phyloP scores from a whole-genome alignment of 2,797 vertebrate genomes.

The Myripristis murdjan region DNA sequence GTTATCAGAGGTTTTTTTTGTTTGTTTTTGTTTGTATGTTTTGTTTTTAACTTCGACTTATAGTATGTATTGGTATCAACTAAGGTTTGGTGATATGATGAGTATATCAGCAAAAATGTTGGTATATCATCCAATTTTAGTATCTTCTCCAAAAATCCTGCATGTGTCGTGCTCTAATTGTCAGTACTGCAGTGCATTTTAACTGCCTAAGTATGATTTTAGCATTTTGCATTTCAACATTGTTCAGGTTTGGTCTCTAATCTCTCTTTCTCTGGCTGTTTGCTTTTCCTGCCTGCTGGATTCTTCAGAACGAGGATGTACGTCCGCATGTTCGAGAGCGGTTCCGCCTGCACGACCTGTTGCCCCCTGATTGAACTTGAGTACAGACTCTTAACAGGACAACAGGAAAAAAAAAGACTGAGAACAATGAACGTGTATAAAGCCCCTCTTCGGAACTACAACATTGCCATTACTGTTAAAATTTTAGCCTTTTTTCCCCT shows the following conservation, averaged over 20 bases:
- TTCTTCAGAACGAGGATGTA: constrained; percentile 94
- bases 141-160: too few species aligned
- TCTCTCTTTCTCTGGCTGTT: constrained; percentile 9
- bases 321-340: constrained; percentile 96
- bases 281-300: background rate
- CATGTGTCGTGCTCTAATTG: too few species aligned
- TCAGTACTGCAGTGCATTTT: too few species aligned
- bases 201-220: background rate
- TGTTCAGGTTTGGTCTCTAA: background rate
- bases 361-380: constrained; percentile 93
- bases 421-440: constrained; percentile 77
- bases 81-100: too few species aligned
- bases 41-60: too few species aligned
- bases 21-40: too few species aligned
- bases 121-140: too few species aligned
- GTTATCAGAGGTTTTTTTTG: too few species aligned
- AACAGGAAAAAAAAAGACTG: constrained; percentile 67
- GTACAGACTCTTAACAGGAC: constrained; percentile 57
- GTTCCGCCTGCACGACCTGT: constrained; percentile 98
- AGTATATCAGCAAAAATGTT: too few species aligned
- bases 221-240: background rate
- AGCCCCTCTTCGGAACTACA: constrained; percentile 90
- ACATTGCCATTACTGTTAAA: constrained; percentile 96
- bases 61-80: too few species aligned
- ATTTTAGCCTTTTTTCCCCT: constrained; percentile 89